phyloP scores from a whole-genome alignment of 2,797 vertebrate genomes.

The Gorsachius magnificus region DNA sequence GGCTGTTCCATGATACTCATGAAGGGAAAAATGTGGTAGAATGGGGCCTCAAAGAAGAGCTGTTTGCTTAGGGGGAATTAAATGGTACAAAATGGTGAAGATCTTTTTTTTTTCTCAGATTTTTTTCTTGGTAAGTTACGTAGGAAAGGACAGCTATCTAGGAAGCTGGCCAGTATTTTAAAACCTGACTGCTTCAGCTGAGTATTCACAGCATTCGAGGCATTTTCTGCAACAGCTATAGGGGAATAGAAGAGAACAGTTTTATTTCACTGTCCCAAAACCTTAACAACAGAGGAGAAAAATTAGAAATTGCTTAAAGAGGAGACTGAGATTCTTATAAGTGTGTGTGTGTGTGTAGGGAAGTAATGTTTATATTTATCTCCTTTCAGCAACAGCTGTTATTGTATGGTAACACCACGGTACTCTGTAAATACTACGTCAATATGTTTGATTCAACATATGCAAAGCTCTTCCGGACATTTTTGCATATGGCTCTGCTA shows the following conservation, averaged over 20 bases:
- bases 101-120: neutral
- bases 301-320: neutral
- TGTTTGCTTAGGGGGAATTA: neutral
- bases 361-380: neutral
- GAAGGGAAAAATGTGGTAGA: neutral
- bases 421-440: neutral
- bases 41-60: neutral
- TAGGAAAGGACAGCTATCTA: neutral
- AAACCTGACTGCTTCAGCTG: neutral
- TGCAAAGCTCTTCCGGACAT: neutral
- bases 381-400: neutral
- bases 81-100: neutral
- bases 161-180: neutral
- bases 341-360: neutral
- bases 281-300: neutral
- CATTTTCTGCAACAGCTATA: neutral
- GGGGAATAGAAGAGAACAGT: neutral
- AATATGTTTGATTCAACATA: neutral
- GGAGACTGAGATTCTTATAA: neutral
- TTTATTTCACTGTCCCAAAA: neutral
- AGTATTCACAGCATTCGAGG: neutral
- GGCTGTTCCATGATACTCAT: fast-evolving
- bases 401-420: fast-evolving
- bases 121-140: neutral
- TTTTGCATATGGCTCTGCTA: neutral